Evolutionary conservation across 2,797 vertebrate genomes (phyloP), one percentile per base, ranked within the genome.

Genomic region (Alauda arvensis): DNA sequence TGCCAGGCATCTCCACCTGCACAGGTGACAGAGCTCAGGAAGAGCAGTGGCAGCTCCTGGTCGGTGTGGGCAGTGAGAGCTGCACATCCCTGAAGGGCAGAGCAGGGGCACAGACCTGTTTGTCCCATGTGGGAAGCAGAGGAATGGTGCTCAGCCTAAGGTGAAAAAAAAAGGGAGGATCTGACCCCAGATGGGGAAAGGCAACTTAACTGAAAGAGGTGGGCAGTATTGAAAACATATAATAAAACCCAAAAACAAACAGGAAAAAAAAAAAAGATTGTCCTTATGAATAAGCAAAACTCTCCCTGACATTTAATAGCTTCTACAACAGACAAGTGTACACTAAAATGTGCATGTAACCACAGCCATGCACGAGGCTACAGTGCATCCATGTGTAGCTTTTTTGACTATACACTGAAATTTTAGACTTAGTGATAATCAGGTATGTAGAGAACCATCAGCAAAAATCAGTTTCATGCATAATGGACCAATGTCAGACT

Each of bases 281-380:
- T 59, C 13, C 20, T 72, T 15, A 63, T 6, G 7, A 39, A 72
- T 37, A 75, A 85, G n/a, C 8, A 69, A 45, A 65, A 6, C 10
- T 40, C 33, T 61, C 17, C 25, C 29, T 52, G 57, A 23, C 19
- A 37, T 51, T 77, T 57, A 70, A 53, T 7, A 68, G 51, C 14
- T 65, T 26, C 55, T 78, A 55, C 52, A 80, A 18, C 15, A 83
- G 28, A n/a, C 6, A 63, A 21, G 14, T 13, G 13, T 29, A 52
- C 7, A 34, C 20, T 61, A 66, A 48, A 77, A 31, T 15, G 60
- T 31, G 13, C n/a, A 59, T 6, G 18, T 9, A 25, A 29, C 10
- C 31, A 23, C 15, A 29, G 14, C 23, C 40, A 40, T 0, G 0
- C 12, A 43, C 9, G 52, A 74, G 12, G 25, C 42, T 75, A 26